Base-by-base conservation (phyloP, 2,888 invertebrate genomes). In the Ichneumoninae sp. region DNA sequence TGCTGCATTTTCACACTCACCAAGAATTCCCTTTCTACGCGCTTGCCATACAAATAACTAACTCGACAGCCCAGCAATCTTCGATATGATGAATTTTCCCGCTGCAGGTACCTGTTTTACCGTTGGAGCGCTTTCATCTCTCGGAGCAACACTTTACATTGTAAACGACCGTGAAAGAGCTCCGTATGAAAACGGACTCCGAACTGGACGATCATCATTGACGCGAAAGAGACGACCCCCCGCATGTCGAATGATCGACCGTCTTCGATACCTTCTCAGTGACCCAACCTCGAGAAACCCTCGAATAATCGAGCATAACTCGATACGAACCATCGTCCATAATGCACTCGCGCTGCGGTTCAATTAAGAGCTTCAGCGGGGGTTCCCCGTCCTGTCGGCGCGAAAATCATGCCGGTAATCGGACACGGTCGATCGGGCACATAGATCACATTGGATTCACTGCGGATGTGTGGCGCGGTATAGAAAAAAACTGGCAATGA, bases 371-470 rank as follows among this genome's bases (percentile, higher is more conserved):
- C 30, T 33, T 63, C 63, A 33, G 63, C 33, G 63, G 63, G 30
- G 63, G 63, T 30, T 33, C 7, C 33, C 33, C 63, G 63, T 30
- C 63, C 3, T 33, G n/a, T 10, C 19, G 19, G 50, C 63, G 63
- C 57, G 57, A 57, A 71, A 71, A 71, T 71, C 71, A 57, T 36
- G 36, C 19, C 22, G 33, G 5, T 33, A 71, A 71, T 71, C 19
- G 71, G 19, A 40, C 22, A 22, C n/a, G 71, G 22, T 36, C 33
- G 71, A 54, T 54, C 71, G 71, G 57, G 40, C 19, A 13, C 13
- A 19, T 26, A 30, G 7, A 71, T 70, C 69, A 30, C n/a, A 52
- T 71, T 57, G 54, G 22, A 57, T 19, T 22, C 54, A n/a, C 16
- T n/a, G 8, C 40, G 33, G 36, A 54, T 57, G 57, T 26, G 44